Evolutionary conservation across 2,888 invertebrate genomes (phyloP), one percentile per base, ranked within the genome.

Genomic region (Fissipunctia ypsillon): DNA sequence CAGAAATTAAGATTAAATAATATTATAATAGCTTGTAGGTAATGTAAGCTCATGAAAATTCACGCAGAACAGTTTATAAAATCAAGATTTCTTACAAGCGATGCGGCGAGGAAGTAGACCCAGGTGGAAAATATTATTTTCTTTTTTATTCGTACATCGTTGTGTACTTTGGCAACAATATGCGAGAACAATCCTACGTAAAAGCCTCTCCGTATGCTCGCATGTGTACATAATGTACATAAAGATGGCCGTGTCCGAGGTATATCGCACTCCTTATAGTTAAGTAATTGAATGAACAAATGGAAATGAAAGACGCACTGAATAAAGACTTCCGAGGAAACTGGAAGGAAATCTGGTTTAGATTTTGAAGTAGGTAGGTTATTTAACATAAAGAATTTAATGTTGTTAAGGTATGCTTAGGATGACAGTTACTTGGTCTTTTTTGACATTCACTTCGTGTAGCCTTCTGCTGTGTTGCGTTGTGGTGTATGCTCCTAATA

Each of bases 121-220:
- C 28, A 56, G 28, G 10, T 19, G 56, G 10, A 56, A 56, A 56
- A 56, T 56, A 56, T 31, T 4, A 10, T 56, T 22, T 5, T 31
- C 0, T 56, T 48, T 45, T 31, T 56, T 10, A 35, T 85, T 87
- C 84, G 61, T 82, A 83, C 63, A 76, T 88, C 85, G 0, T 69
- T 43, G 83, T 81, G 67, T 50, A 52, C 57, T 86, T 86, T 85
- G 84, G 84, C 87, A 85, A 88, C 89, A 91, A 91, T 90, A 91
- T 91, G 90, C 84, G 79, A 65, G 79, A 84, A 87, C 89, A 90
- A 89, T 92, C 84, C 76, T 56, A 77, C 75, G 81, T 88, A 84
- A 92, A 89, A 91, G 90, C 89, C 84, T 88, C 69, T 66, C 88
- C 90, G 88, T 91, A 91, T 89, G 92, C 76, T 88, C 67, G 73